Conservation (phyloP, 2,797 vertebrate genomes). For the Myotis findleyi region DNA sequence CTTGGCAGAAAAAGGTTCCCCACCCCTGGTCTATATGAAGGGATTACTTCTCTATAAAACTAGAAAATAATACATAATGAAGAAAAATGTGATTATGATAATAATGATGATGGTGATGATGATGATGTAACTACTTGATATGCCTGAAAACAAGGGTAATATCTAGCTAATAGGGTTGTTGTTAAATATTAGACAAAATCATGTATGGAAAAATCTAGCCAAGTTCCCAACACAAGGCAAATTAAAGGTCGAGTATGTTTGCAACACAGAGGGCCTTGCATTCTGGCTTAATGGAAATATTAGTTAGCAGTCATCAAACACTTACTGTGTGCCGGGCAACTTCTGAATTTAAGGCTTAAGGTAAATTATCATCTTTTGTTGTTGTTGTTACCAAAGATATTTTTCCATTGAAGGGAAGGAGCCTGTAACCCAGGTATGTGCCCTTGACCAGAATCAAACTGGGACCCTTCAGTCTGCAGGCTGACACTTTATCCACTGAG, state of each 20-base stretch:
- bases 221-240: not conserved
- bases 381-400: too few species aligned
- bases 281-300: not conserved
- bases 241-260: not conserved
- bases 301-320: not conserved
- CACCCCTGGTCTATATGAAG: not conserved
- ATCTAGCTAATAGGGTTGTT: not conserved
- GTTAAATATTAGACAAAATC: conserved; percentile 3
- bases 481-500: too few species aligned
- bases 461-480: too few species aligned
- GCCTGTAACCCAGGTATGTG: too few species aligned
- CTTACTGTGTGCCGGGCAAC: not conserved
- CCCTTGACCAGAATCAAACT: too few species aligned
- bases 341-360: not conserved
- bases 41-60: not conserved
- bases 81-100: not conserved
- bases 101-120: not conserved
- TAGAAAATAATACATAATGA: not conserved
- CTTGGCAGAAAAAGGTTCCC: too few species aligned
- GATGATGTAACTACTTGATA: not conserved
- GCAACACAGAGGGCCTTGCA: not conserved
- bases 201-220: not conserved
- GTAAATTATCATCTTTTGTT: not conserved
- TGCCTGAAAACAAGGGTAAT: not conserved
- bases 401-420: too few species aligned